Evolutionary conservation across 2,888 invertebrate genomes (phyloP), one percentile per base, ranked within the genome.

Genomic region (Blastobasis lacticolella): DNA sequence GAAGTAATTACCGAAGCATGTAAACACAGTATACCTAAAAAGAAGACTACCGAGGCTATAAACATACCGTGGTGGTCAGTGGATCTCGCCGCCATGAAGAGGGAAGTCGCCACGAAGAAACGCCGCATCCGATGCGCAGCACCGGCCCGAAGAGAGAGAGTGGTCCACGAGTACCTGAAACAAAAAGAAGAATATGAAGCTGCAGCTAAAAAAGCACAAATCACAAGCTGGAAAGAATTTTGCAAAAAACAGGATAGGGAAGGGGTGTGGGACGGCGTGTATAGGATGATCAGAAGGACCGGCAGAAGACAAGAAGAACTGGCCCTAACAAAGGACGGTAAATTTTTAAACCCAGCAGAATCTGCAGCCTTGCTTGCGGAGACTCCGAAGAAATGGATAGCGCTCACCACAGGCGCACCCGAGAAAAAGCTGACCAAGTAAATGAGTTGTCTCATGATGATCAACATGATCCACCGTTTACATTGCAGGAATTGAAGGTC

Each of bases 401-500:
- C 5, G 8, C 10, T 37, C 7, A 10, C 0, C 10, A 49, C 37
- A 44, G 46, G 49, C 46, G 42, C 6, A 9, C 9, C 41, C 6
- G 41, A 40, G 9, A 40, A 40, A 9, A 40, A 40, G 41, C 41
- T 40, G 41, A 40, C 9, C 6, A 40, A 9, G 41, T 40, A 9
- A 40, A 40, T 23, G 23, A 23, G 23, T 23, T 23, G 23, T 23
- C 23, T 23, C 23, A 23, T 23, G 23, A 23, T 23, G 23, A 23
- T 37, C 6, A 23, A 2, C 45, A 52, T 45, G 58, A 58, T 43
- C 59, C 61, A 10, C 54, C 53, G 36, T 61, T 59, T 49, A 58
- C 58, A 0, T 7, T 8, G 7, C 6, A 46, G 1, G 60, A 61
- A 40, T 51, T 59, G 0, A 46, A 6, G 50, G 54, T 5, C 37